These are phyloP conservation scores for Intellagama lesueurii DNA, from an alignment of 2,797 vertebrate species.

Conservation along the genomic window DNA sequence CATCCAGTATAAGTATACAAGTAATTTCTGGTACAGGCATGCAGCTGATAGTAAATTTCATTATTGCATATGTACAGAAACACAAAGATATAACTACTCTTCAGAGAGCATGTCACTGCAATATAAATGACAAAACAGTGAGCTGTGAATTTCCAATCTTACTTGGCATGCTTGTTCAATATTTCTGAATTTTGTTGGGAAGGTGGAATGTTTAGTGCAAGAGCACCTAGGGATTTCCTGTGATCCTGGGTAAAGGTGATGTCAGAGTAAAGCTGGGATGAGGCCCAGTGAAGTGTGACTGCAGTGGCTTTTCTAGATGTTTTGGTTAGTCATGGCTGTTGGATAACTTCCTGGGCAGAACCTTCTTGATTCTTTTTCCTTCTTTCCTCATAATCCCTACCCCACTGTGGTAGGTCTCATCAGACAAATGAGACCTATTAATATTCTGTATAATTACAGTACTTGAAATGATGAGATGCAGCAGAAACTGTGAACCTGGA, in stretches of 20 bases:
- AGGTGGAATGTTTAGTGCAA: background rate
- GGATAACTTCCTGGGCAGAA: background rate
- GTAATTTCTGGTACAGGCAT: background rate
- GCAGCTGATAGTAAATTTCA: conserved; percentile 1
- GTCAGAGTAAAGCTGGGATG: background rate
- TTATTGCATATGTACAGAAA: conserved; percentile 28
- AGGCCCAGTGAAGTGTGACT: background rate
- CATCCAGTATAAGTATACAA: conserved; percentile 16
- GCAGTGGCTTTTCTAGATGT: background rate
- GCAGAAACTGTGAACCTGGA: background rate
- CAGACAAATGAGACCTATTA: background rate
- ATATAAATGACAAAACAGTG: background rate
- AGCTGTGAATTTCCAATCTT: background rate
- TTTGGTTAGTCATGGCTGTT: too few species aligned
- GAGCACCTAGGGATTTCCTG: background rate
- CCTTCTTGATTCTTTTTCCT: background rate
- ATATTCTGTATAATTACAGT: background rate
- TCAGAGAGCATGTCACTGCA: background rate
- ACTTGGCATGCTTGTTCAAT: background rate
- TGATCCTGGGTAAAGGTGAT: background rate
- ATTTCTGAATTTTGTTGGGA: background rate
- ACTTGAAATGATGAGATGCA: background rate
- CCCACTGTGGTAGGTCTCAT: background rate
- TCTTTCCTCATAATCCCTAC: background rate
- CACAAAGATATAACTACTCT: background rate